Conservation (phyloP, 2,888 invertebrate species). For the Cartodere bifasciata region DNA sequence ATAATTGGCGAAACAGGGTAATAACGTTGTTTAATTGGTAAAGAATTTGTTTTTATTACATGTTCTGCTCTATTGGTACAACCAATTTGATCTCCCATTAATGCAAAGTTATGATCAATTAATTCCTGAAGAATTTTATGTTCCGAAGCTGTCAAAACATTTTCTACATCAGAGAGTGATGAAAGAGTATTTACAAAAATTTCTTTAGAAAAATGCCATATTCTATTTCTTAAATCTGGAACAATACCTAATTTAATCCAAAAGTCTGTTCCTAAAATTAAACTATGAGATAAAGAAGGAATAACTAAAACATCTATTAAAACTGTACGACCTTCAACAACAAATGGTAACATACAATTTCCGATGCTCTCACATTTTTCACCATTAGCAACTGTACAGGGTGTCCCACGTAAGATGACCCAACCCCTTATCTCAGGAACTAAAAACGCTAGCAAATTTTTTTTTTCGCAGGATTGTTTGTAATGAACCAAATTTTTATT, state of each 20-base stretch:
- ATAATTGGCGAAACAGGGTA: constrained; percentile 15
- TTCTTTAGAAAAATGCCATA: constrained; percentile 12
- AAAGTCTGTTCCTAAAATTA: constrained; percentile 14
- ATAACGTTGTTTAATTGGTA: constrained; percentile 8
- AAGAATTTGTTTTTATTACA: constrained; percentile 2
- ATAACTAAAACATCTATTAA: constrained; percentile 13
- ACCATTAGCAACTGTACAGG: constrained; percentile 16
- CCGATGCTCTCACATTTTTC: constrained; percentile 10
- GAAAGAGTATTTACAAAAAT: neutral
- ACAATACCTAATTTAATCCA: constrained; percentile 15
- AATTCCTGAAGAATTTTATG: neutral
- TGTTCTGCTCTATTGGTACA: constrained; percentile 3
- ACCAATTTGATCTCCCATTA: constrained; percentile 4
- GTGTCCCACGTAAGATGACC: too few species aligned
- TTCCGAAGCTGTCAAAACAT: neutral
- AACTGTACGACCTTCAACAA: constrained; percentile 7
- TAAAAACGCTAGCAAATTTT: too few species aligned
- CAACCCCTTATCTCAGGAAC: too few species aligned
- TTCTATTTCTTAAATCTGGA: constrained; percentile 13
- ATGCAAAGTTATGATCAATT: neutral
- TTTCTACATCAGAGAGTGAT: neutral
- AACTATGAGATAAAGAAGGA: constrained; percentile 8
- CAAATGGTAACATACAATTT: constrained; percentile 9
- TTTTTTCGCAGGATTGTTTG: too few species aligned
- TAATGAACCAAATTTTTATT: too few species aligned